Evolutionary conservation across 1,140 invertebrate genomes (phyloP), one percentile per base, ranked within the genome.

Genomic region (Physella acuta): DNA sequence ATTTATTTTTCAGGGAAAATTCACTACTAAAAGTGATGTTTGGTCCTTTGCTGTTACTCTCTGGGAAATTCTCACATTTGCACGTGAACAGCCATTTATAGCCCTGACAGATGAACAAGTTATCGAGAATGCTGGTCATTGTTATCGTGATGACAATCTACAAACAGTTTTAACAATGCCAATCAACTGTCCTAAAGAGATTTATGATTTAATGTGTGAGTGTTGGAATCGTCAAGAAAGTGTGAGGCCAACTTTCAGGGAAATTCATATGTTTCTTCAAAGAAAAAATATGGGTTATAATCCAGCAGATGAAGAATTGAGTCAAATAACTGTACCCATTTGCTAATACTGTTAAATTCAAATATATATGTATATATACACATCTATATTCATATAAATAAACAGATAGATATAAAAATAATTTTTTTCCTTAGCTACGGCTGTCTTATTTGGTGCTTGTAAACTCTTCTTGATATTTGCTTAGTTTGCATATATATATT

Each of bases 1-100:
- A n/a, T 51, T 39, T n/a, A 64, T 61, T 67, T 77, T 76, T 58
- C 74, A 85, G 83, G 92, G 90, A 36, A 93, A 93, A 82, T 93
- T 92, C 80, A 91, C 91, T 3, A 90, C 90, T 26, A 93, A 94
- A 78, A 93, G 92, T 75, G 92, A 94, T 84, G 92, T 94, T 33
- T 75, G 63, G n/a, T 84, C 82, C 68, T 87, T 94, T 81, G 93
- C 91, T n/a, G 92, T 94, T 2, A 91, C 92, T 44, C 86, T 94
- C 34, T 95, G 93, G 93, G 94, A 95, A 82, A 72, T 87, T 79
- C 28, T 87, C 78, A 73, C 85, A 81, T 76, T 82, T 81, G 74
- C 73, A 98, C 99, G 0, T 97, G 84, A 0, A 95, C 95, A 86
- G 99, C 96, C 0, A 94, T 79, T 95, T 97, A 85, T 99, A 98